Percentiles rank a stretch among this genome's conserved stretches.
Evolutionary conservation across 2,797 vertebrate species (phyloP).

Genomic region (Scolopax rusticola): DNA sequence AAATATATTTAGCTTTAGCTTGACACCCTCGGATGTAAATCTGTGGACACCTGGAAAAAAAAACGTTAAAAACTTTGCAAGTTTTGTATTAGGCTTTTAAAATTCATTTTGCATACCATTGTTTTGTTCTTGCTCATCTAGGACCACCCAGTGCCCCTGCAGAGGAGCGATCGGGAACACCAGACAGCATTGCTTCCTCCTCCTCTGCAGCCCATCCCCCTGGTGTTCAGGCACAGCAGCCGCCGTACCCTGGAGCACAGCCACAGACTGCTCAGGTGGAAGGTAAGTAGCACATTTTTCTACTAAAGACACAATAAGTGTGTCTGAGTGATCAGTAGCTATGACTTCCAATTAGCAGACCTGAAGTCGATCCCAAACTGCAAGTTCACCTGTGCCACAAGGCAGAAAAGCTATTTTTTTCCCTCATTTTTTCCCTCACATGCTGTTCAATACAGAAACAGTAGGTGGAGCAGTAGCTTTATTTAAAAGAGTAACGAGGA

Average conservation of each 20-base stretch:
- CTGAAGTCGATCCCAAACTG: rapidly evolving
- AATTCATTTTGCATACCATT: background rate
- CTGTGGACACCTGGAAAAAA: background rate
- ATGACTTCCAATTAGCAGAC: background rate
- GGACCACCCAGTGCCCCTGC: constrained; percentile 87
- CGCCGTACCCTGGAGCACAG: constrained; percentile 89
- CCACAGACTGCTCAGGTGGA: constrained; percentile 90
- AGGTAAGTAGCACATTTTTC: constrained; percentile 80
- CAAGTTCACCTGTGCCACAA: too few relatives aligned
- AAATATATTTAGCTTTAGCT: background rate
- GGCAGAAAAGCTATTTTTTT: background rate
- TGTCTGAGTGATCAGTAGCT: background rate
- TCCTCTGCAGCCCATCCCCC: constrained; percentile 93
- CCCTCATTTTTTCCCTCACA: background rate
- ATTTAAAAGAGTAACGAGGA: background rate
- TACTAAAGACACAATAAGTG: rapidly evolving
- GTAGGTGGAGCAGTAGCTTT: constrained; percentile 71
- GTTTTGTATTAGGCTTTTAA: background rate
- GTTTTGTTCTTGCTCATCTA: constrained; percentile 19
- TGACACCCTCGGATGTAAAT: background rate
- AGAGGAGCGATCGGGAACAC: constrained; percentile 96
- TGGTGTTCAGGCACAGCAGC: constrained; percentile 88
- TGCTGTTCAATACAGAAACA: background rate
- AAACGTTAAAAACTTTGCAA: background rate
- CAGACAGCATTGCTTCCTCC: constrained; percentile 96